Base-by-base conservation (phyloP, 2,888 invertebrate species). In the Melanotus villosus region DNA sequence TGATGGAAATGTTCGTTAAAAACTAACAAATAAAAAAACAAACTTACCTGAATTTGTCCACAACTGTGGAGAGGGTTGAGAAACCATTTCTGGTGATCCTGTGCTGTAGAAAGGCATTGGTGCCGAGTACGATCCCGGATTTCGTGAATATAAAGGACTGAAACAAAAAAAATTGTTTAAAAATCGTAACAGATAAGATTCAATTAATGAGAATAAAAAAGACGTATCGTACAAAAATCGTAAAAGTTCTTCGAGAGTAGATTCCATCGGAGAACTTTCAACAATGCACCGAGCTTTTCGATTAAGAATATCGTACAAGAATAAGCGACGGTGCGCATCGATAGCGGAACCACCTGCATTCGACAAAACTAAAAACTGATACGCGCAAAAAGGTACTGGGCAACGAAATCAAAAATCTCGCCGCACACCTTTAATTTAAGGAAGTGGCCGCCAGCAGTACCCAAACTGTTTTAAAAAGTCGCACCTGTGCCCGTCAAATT, bases 11-110 rank as follows among this genome's bases (percentile, higher is more conserved):
- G n/a, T n/a, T n/a, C n/a, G n/a, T n/a, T n/a, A n/a, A n/a, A n/a
- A n/a, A n/a, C n/a, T n/a, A 2, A 5, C 1, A 32, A 32, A 1
- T 1, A 32, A 32, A 9, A 9, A 1, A 32, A 32, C 1, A 10
- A 45, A 78, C 81, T 78, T 74, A 84, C 84, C 83, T 70, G 82
- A 77, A 76, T 83, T 84, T 32, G 80, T 78, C 84, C 84, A 84
- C 56, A 83, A 63, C 71, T 82, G 82, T 43, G 80, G 71, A 1
- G 79, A 67, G 70, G 82, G 82, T 21, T 71, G 70, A 2, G 79
- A 75, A 16, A 79, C 78, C 63, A 82, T 34, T 74, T 83, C 83
- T 0, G 83, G 82, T 3, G 84, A 83, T 54, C 80, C 81, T 38
- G 79, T 79, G 68, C 82, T 71, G 47, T 71, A 83, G 58, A 80